Base-by-base conservation (phyloP, 2,888 invertebrate species). In the Andrena praecox region DNA sequence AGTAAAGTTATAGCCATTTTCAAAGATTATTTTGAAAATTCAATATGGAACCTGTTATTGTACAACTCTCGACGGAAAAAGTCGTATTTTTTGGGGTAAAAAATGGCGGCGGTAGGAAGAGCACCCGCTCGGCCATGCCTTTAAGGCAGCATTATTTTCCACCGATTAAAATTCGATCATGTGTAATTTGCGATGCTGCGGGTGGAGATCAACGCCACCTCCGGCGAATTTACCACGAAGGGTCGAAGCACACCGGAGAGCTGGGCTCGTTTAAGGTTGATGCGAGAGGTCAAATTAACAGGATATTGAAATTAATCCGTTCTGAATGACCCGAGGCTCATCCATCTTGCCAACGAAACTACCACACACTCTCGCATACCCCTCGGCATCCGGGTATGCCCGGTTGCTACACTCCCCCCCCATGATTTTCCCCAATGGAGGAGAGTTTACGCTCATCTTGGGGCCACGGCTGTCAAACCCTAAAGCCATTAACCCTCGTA, bases 231-330 rank as follows among this genome's bases (percentile, higher is more conserved):
- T 54, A 52, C 64, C 78, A 20, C 42, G n/a, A 12, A 42, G 60
- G 78, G 20, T 16, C 8, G 77, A 35, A 24, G 67, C n/a, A n/a
- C 12, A n/a, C 20, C 10, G 29, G 24, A 72, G 54, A 48, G 50
- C 24, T 16, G 33, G 29, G 33, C 77, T 69, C 80, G 52, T 87
- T 84, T 77, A 87, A 87, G 86, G 85, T 82, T 86, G 87, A 77
- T 80, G 86, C 78, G 90, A 88, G 86, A 83, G 84, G 84, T 79
- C 79, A 89, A 91, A 91, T 90, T 90, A 90, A 89, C 90, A 87
- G 88, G 87, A 88, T 89, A 89, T 87, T 89, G 81, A 82, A 91
- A 90, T 91, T 91, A 90, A 91, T 91, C 88, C 85, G 80, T 87
- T 87, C 85, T 84, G 87, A 91, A 89, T 90, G 87, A 87, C 86